These are phyloP conservation scores for Antrozous pallidus DNA, from an alignment of 2,797 vertebrate genomes.

Conservation along the genomic window DNA sequence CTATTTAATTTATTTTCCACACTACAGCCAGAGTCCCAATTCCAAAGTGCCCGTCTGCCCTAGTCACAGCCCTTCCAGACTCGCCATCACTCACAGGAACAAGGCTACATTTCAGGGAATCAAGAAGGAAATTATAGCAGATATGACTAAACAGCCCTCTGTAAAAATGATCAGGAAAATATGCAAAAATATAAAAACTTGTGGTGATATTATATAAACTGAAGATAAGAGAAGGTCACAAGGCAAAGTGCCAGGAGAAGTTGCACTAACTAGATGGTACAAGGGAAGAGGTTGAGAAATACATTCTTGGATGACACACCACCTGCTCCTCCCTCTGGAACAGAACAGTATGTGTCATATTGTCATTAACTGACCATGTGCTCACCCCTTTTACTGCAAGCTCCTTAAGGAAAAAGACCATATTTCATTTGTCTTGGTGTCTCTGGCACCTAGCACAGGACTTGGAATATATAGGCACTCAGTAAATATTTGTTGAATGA, in stretches of 20 bases:
- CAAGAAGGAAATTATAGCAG: neutral
- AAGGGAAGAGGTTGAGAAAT: constrained; percentile 5
- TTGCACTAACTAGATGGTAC: neutral
- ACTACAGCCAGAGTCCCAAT: neutral
- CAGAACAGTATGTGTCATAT: neutral
- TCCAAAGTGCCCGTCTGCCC: neutral
- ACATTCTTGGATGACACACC: neutral
- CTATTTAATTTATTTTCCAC: neutral
- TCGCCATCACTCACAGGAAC: neutral
- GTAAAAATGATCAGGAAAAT: neutral
- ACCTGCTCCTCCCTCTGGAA: neutral
- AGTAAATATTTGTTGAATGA: neutral
- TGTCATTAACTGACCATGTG: neutral
- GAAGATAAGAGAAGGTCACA: constrained; percentile 19
- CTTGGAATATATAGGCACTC: neutral
- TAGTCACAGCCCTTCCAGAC: neutral
- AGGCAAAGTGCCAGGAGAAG: neutral
- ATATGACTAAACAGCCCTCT: neutral
- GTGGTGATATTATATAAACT: neutral
- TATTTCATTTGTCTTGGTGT: neutral
- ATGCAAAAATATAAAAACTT: neutral
- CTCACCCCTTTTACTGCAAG: neutral
- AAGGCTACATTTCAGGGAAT: neutral
- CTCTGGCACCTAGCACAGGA: neutral
- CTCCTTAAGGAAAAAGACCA: neutral